Base-by-base conservation (phyloP, 2,113 vertebrate species). In the Sitta europaea region DNA sequence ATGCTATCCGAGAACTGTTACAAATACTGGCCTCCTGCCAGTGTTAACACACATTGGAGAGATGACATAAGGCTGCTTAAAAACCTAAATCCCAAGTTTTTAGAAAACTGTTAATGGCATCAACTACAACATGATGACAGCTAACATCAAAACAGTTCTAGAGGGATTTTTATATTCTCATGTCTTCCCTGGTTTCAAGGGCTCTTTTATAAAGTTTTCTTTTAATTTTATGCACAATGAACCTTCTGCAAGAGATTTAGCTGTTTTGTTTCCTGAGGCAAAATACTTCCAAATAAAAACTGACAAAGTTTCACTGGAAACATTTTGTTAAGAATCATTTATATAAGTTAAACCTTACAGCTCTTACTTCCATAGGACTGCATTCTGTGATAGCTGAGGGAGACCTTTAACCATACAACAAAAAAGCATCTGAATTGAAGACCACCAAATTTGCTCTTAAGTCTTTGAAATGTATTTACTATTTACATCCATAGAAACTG, bases 11-110 rank as follows among this genome's bases (percentile, higher is more conserved):
- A 58, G 93, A 90, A 74, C 59, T 74, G 83, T 67, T 73, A 81
- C 84, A 96, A 95, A 93, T 20, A 70, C 43, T 94, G 93, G 93
- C 90, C 77, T 79, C 15, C 90, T 83, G 95, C 93, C 95, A 97
- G 73, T 1, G 47, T 80, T 90, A 90, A 88, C 79, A 93, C 71
- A 96, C 58, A 80, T 15, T 77, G 63, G 53, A 91, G 67, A 80
- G 53, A 90, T 38, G 31, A 86, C 88, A 94, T 83, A 95, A 92
- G 90, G 87, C 61, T 96, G 62, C 85, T 90, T 71, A 73, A 74
- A 91, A 95, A 88, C 51, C 54, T 54, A 83, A 80, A 83, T 3
- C 23, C 18, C 38, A 68, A 75, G 74, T 88, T 94, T 85, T 70
- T 19, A 42, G 33, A 71, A 94, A 97, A 77, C 92, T 96, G 85